Evolutionary conservation across 2,888 invertebrate genomes (phyloP).

Genomic region (Liopterus haemorrhoidalis): DNA sequence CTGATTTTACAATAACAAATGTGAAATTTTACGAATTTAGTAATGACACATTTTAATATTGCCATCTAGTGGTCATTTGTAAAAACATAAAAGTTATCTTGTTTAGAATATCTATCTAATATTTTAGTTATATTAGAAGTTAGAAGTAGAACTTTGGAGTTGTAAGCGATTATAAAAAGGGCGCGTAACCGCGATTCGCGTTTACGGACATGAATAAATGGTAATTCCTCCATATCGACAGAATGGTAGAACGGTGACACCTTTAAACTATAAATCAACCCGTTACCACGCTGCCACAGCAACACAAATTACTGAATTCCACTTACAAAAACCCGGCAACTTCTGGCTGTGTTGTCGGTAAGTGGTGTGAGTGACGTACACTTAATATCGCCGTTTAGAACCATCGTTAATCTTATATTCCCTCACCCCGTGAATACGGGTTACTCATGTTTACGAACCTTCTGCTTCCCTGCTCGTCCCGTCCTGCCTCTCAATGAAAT

Average conservation of each 20-base stretch:
- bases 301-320: slow-evolving; percentile 44
- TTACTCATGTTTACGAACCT: too few species aligned
- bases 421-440: slow-evolving; percentile 44
- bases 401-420: slow-evolving; percentile 46
- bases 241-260: slow-evolving; percentile 41
- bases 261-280: slow-evolving; percentile 46
- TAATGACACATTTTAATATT: too few species aligned
- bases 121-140: too few species aligned
- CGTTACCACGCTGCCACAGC: slow-evolving; percentile 38
- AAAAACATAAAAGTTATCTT: too few species aligned
- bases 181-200: too few species aligned
- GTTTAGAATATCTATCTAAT: too few species aligned
- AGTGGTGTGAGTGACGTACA: slow-evolving; percentile 18
- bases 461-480: too few species aligned
- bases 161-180: slow-evolving; percentile 12
- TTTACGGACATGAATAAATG: slow-evolving; percentile 42
- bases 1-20: too few species aligned
- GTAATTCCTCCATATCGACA: slow-evolving; percentile 46
- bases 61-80: too few species aligned
- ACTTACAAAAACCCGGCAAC: slow-evolving; percentile 38
- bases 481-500: too few species aligned
- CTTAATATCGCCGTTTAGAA: slow-evolving; percentile 46
- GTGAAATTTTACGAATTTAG: too few species aligned
- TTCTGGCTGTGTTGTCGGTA: slow-evolving; percentile 14
- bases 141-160: neutral